Evolutionary conservation across 2,797 vertebrate species (phyloP).

Genomic region (Emys orbicularis): DNA sequence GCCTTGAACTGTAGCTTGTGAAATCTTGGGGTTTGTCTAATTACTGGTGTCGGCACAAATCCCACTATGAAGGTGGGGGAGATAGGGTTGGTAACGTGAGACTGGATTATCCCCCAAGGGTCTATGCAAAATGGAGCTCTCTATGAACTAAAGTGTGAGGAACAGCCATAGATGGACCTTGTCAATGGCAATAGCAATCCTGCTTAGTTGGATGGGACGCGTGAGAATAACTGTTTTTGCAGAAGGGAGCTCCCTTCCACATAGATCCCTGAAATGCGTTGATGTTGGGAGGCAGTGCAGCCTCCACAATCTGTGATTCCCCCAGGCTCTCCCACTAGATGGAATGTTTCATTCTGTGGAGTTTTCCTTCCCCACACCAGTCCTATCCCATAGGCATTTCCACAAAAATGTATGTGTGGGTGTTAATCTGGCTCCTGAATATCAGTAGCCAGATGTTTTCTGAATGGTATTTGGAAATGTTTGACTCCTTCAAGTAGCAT

Average conservation of each 20-base stretch:
- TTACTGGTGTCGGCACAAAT: neutral
- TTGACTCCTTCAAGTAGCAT: neutral
- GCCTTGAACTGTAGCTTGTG: neutral
- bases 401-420: neutral
- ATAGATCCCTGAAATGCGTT: neutral
- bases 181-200: neutral
- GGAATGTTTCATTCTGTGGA: neutral
- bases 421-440: fast-evolving
- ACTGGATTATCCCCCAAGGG: neutral
- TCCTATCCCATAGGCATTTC: neutral
- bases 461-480: neutral
- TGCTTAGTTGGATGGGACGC: neutral
- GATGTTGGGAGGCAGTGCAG: neutral
- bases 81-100: conserved; percentile 2
- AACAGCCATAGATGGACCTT: neutral
- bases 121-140: neutral
- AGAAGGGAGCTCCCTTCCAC: neutral
- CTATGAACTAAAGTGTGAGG: neutral
- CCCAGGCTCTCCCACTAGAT: neutral
- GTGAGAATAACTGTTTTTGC: neutral
- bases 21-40: neutral
- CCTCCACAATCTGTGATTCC: neutral
- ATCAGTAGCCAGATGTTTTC: neutral
- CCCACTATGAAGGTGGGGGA: neutral
- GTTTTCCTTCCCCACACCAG: neutral